Evolutionary conservation across 1,140 invertebrate species (phyloP), one percentile per base, ranked within the genome.

Genomic region (Caerostris extrusa): DNA sequence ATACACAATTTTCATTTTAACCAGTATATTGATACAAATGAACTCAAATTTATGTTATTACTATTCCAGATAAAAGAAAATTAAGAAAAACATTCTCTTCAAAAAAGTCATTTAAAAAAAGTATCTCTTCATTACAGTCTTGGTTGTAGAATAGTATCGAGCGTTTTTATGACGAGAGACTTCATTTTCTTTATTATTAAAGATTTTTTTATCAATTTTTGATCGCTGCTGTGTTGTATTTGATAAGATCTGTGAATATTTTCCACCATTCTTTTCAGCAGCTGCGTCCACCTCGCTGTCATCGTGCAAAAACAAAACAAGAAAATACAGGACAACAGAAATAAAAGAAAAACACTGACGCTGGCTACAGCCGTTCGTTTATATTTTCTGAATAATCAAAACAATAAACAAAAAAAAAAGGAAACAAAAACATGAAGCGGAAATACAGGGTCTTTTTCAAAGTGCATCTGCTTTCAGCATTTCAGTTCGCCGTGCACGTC

Each of bases 391-490:
- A 89, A 89, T 69, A 34, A 34, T 34, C 12, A 50, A 57, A 69
- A 89, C 61, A 17, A 10, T n/a, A 83, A 50, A n/a, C 14, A 14
- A n/a, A 12, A 19, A 53, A 14, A 10, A 50, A 61, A 34, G 3
- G 6, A 83, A 85, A 85, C 56, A 19, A 19, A 81, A 50, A 81
- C 34, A 34, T 34, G 2, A 34, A 34, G 34, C 34, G 34, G 34
- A 34, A 89, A 89, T 56, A 89, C 50, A 34, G 53, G 67, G 2
- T 34, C 50, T 53, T 89, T 89, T 61, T 87, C 87, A 89, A 89
- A 89, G 58, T 89, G 87, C 87, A 57, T 89, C 87, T 89, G 55
- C 87, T 69, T 89, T 56, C 87, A 56, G 53, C 58, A 71, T 89
- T 89, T 71, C 55, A 53, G 64, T 71, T 89, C 87, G 14, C 87